phyloP scores from a whole-genome alignment of 2,797 vertebrate genomes.

The Aulostomus chinensis region DNA sequence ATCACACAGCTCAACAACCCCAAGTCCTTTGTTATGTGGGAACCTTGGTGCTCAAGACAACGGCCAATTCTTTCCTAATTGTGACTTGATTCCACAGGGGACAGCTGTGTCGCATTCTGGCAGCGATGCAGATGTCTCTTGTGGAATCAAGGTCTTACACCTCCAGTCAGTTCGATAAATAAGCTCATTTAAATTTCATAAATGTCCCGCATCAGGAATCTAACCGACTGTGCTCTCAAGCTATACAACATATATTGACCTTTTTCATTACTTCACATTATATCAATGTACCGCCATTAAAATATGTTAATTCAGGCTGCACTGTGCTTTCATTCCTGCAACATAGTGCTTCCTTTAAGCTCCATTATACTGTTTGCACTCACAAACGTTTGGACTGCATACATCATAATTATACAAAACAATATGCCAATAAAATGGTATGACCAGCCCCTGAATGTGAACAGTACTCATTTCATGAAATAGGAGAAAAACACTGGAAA shows the following conservation, averaged over 20 bases:
- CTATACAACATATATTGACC: no score
- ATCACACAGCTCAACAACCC: not conserved
- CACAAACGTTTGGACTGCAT: no score
- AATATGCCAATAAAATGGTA: not conserved
- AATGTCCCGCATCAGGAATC: no score
- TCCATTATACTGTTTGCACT: not conserved
- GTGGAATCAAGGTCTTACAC: no score
- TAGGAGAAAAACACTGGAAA: not conserved
- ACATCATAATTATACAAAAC: not conserved
- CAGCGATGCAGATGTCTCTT: no score
- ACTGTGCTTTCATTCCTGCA: constrained; percentile 1
- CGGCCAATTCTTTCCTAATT: constrained; percentile 1
- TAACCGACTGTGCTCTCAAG: no score
- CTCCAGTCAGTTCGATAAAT: no score
- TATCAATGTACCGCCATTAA: constrained; percentile 32
- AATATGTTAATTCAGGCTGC: constrained; percentile 37
- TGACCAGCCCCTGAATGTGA: not conserved
- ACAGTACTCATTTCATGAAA: not conserved
- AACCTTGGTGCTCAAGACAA: not conserved
- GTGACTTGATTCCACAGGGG: not conserved
- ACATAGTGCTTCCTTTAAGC: constrained; percentile 1
- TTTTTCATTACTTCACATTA: constrained; percentile 8
- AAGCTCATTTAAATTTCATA: not conserved
- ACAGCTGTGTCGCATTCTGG: no score
- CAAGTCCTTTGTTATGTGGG: not conserved